Base-by-base conservation (phyloP, 2,113 vertebrate species). In the Corythoichthys haematopterus region DNA sequence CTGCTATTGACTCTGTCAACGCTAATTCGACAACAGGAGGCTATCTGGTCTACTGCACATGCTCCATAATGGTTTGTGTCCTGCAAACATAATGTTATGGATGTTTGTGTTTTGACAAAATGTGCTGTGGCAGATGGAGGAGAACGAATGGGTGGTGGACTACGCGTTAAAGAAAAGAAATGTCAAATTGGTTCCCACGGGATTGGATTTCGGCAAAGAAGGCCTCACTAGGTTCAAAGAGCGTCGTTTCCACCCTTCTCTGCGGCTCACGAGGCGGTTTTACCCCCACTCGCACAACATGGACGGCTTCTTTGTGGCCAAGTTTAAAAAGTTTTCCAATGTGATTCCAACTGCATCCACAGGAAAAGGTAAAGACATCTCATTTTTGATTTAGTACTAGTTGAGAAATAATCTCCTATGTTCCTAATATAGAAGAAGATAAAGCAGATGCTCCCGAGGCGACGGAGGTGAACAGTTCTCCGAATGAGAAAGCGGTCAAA, bases 141-240 rank as follows among this genome's bases (percentile, higher is more conserved):
- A 99, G 88, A 99, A 99, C 0, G 97, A 99, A 82, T 98, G 96
- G 93, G 97, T 99, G 72, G 96, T 99, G 64, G 96, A 99, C 85
- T 99, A 99, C 0, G 96, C 96, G 52, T 88, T 99, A 80, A 98
- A 95, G 85, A 98, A 98, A 78, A 94, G 97, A 75, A 98, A 98
- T 0, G 95, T 98, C 55, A 95, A 97, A 46, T 88, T 99, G 75
- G 97, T 99, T 79, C 88, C 94, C 52, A 94, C 94, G 0, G 97
- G 96, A 64, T 91, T 98, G 10, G 96, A 99, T 81, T 99, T 99
- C 0, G 96, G 97, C 78, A 97, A 94, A 71, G 96, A 99, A 68
- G 96, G 96, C 37, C 98, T 99, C 74, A 96, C 93, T 55, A 95
- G 96, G 80, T 98, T 98, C 81, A 93, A 91, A 84, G 93, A 96